These are phyloP conservation scores for Brachionus rubens DNA, from an alignment of 1,140 invertebrate species.

Conservation along the genomic window DNA sequence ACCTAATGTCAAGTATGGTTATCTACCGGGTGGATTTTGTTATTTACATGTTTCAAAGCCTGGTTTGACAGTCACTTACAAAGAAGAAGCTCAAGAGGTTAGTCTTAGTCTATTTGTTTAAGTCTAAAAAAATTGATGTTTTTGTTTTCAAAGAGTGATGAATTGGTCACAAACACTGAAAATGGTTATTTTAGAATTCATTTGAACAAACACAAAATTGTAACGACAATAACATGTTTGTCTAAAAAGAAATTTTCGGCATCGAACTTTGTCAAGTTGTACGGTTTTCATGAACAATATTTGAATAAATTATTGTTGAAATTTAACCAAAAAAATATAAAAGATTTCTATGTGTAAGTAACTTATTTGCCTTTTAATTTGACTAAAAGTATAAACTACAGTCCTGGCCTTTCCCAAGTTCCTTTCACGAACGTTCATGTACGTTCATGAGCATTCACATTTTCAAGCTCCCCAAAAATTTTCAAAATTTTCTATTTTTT, in stretches of 20 bases:
- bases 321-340: constrained; percentile 57
- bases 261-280: constrained; percentile 57
- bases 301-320: constrained; percentile 57
- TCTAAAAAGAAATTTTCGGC: constrained; percentile 55
- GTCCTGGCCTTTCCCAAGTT: too few species aligned
- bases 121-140: constrained; percentile 45
- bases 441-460: too few species aligned
- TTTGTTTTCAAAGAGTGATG: constrained; percentile 50
- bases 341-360: constrained; percentile 57
- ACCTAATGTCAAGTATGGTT: constrained; percentile 54
- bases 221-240: constrained; percentile 59
- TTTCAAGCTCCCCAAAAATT: too few species aligned
- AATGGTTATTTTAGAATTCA: constrained; percentile 56
- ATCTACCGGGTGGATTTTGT: constrained; percentile 51
- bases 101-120: constrained; percentile 14
- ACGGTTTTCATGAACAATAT: constrained; percentile 57
- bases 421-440: too few species aligned
- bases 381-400: too few species aligned
- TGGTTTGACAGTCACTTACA: constrained; percentile 1
- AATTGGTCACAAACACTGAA: constrained; percentile 53
- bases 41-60: constrained; percentile 33
- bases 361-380: background rate
- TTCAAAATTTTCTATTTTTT: too few species aligned
- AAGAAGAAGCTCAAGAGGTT: constrained; percentile 21
- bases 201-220: constrained; percentile 55